Conservation (phyloP, 2,113 vertebrate species). For the Acanthisitta chloris region DNA sequence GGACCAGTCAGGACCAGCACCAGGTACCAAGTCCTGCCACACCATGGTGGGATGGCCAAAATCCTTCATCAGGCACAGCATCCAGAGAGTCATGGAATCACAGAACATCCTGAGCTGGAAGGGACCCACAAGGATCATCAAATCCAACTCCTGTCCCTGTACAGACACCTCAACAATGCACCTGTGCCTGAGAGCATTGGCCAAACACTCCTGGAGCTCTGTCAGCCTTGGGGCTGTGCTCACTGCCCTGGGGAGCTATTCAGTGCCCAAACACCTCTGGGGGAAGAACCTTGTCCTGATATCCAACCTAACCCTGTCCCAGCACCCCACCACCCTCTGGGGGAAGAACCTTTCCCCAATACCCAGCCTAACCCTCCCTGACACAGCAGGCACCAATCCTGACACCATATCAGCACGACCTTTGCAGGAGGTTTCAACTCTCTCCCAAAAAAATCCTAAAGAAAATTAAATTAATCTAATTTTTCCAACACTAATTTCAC, state of each 20-base stretch:
- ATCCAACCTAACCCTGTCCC: not conserved
- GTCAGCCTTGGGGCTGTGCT: not conserved
- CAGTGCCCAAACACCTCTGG: not conserved
- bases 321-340: not conserved
- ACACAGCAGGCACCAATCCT: accelerated
- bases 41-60: accelerated
- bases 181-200: not conserved
- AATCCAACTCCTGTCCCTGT: accelerated
- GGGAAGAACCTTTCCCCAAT: not conserved
- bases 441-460: not conserved
- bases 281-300: not conserved
- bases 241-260: not conserved
- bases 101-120: accelerated
- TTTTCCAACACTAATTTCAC: not conserved
- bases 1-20: not conserved
- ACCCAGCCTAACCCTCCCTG: not conserved
- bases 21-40: accelerated
- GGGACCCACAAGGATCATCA: accelerated
- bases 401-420: not conserved
- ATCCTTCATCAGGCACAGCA: not conserved
- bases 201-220: not conserved
- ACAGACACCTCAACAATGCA: not conserved
- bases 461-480: not conserved
- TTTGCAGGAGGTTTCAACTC: not conserved
- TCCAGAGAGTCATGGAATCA: not conserved